These are phyloP conservation scores for Aphelinus atriplicis DNA, from an alignment of 1,140 invertebrate species.

Conservation along the genomic window DNA sequence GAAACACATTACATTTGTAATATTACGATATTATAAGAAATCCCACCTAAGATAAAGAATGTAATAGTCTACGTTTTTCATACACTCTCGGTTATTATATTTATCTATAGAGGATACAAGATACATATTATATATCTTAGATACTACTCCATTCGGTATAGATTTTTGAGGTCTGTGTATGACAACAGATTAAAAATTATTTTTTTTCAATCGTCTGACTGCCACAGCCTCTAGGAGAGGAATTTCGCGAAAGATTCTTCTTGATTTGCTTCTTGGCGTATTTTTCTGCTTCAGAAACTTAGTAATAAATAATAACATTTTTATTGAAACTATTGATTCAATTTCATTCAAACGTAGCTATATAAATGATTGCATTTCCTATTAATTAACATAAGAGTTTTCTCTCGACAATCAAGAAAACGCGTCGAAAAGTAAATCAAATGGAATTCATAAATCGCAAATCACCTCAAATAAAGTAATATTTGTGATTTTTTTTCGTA, in stretches of 20 bases:
- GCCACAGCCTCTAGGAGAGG: slow-evolving; percentile 53
- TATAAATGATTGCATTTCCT: too few relatives aligned
- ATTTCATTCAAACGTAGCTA: background rate
- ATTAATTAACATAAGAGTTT: too few relatives aligned
- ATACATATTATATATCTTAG: slow-evolving; percentile 50
- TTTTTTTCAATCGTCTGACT: slow-evolving; percentile 54
- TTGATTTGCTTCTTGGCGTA: slow-evolving; percentile 4
- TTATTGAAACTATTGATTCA: background rate
- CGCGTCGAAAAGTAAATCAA: too few relatives aligned
- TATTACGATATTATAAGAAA: slow-evolving; percentile 58
- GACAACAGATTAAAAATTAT: slow-evolving; percentile 45
- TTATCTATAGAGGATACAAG: slow-evolving; percentile 53
- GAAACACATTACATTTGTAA: slow-evolving; percentile 48
- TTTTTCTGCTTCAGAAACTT: background rate
- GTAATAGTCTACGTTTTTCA: slow-evolving; percentile 63
- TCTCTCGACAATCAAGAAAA: too few relatives aligned
- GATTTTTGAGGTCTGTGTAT: slow-evolving; percentile 46
- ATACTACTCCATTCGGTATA: slow-evolving; percentile 55
- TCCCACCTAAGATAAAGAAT: slow-evolving; percentile 63
- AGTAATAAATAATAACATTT: background rate
- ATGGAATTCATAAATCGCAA: slow-evolving; percentile 20
- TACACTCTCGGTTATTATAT: slow-evolving; percentile 62
- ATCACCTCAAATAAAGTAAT: slow-evolving; percentile 35
- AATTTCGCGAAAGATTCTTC: slow-evolving; percentile 52
- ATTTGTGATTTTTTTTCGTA: slow-evolving; percentile 30